Base-by-base conservation (phyloP, 1,140 invertebrate species). In the Leptestheria dahalacensis region DNA sequence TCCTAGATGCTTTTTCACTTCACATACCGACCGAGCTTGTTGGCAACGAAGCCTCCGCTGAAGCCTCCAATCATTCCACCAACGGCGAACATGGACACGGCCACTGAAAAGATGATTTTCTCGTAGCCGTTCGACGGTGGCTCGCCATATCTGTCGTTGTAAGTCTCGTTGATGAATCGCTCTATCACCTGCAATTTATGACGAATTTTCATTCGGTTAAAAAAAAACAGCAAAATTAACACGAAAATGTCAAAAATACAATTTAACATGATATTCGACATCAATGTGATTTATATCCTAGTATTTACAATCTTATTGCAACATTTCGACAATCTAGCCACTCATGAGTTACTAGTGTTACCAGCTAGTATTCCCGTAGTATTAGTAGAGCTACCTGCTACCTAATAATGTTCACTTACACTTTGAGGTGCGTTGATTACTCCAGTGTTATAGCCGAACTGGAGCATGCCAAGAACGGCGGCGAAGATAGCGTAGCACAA, bases 361-460 rank as follows among this genome's bases (percentile, higher is more conserved):
- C n/a, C n/a, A n/a, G n/a, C n/a, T n/a, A n/a, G n/a, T n/a, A n/a
- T n/a, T n/a, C n/a, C n/a, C n/a, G n/a, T n/a, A n/a, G n/a, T n/a
- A n/a, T n/a, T n/a, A n/a, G n/a, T n/a, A n/a, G n/a, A n/a, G n/a
- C n/a, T n/a, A n/a, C n/a, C n/a, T n/a, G n/a, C n/a, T n/a, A n/a
- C n/a, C n/a, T n/a, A n/a, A n/a, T n/a, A n/a, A n/a, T n/a, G n/a
- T n/a, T n/a, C n/a, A n/a, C n/a, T n/a, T 77, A 88, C 85, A 70
- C 77, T 78, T 76, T 92, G 84, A 47, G 96, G 95, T 59, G 91
- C 88, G 77, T 99, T 99, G 70, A 98, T 94, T 60, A 97, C 94
- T 64, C 94, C 94, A 11, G 93, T 97, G 73, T 98, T 97, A 78
- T 94, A 99, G 64, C 95, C 96, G 74, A 98, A 97, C 74, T 98